Percentiles rank a stretch among this genome's conserved stretches.
Evolutionary conservation across 2,113 vertebrate genomes (phyloP).

Genomic region (Eclectus roratus): DNA sequence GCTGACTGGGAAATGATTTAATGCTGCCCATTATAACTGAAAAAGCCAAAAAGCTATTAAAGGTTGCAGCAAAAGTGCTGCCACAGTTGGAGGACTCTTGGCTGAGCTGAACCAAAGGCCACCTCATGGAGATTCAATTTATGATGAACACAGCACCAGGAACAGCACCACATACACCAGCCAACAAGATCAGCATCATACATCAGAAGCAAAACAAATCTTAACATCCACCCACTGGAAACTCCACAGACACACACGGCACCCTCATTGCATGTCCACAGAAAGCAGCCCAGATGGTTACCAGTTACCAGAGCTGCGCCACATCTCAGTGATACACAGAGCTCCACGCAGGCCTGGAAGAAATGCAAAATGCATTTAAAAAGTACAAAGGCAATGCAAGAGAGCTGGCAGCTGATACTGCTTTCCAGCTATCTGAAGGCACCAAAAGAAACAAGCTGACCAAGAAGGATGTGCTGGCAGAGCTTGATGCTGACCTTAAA

Average conservation of each 20-base stretch:
- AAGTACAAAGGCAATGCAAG: neutral
- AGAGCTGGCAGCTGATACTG: neutral
- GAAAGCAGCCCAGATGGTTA: neutral
- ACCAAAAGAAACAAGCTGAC: constrained; percentile 14
- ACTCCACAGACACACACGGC: neutral
- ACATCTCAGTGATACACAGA: neutral
- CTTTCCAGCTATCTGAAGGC: constrained; percentile 23
- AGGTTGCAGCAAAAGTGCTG: neutral
- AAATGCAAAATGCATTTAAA: neutral
- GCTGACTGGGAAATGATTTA: neutral
- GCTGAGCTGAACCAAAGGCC: neutral
- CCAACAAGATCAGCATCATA: neutral
- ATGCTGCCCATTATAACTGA: neutral
- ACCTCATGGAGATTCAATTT: neutral
- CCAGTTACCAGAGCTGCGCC: neutral
- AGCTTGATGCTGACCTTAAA: neutral
- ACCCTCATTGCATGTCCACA: neutral
- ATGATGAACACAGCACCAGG: neutral
- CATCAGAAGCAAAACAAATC: neutral
- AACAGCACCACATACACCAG: neutral
- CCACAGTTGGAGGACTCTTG: neutral
- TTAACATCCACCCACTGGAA: neutral
- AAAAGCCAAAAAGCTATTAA: neutral
- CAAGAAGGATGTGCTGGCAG: neutral
- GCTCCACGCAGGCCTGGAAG: neutral